Conservation (phyloP, 2,113 vertebrate genomes). For the Saguinus midas region DNA sequence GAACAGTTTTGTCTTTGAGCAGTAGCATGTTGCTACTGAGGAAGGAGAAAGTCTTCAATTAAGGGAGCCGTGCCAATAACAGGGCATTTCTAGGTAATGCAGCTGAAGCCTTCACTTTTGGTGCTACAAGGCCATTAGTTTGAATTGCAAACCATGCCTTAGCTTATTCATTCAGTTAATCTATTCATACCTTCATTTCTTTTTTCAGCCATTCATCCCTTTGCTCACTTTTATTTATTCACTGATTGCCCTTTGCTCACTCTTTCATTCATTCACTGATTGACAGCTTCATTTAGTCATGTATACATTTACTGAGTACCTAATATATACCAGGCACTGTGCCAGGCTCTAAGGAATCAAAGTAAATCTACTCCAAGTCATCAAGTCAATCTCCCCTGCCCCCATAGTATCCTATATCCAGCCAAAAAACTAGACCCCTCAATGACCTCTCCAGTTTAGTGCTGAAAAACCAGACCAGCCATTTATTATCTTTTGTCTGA, state of each 20-base stretch:
- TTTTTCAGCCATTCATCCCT: background rate
- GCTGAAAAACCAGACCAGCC: background rate
- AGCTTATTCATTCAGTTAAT: background rate
- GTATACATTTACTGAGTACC: background rate
- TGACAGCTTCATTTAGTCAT: slow-evolving; percentile 10
- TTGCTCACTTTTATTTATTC: background rate
- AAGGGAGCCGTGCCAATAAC: background rate
- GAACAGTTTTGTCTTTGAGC: slow-evolving; percentile 8
- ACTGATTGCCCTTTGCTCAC: background rate
- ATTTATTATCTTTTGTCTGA: slow-evolving; percentile 1
- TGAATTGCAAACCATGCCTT: background rate
- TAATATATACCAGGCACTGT: background rate
- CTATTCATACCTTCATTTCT: background rate
- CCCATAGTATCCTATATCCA: background rate
- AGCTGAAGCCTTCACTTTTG: background rate
- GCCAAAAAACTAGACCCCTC: background rate
- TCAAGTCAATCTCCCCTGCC: background rate
- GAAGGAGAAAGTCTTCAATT: background rate
- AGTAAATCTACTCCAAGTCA: background rate
- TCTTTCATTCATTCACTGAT: background rate
- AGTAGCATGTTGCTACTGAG: background rate
- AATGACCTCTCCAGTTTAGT: background rate
- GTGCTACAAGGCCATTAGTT: background rate
- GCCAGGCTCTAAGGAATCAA: background rate
- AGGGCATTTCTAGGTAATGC: background rate